Conservation (phyloP, 37 sponge, comb jelly and placozoan species). For the Chondrilla cf. caribensis region DNA sequence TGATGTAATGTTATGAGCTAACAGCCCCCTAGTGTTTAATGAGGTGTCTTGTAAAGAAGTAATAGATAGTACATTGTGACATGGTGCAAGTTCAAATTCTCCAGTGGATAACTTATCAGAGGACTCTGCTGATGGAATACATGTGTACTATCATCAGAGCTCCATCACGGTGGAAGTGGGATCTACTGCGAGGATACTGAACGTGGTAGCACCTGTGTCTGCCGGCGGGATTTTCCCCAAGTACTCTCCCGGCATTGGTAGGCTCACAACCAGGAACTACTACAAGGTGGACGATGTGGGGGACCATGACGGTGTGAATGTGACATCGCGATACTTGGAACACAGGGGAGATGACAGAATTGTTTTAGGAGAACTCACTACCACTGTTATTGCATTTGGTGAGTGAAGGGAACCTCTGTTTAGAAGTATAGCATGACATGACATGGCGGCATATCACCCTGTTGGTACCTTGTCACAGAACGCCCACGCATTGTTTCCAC, state of each 20-base stretch:
- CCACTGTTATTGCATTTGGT: conserved; percentile 1
- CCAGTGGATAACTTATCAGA: too few species aligned
- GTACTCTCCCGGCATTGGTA: not conserved
- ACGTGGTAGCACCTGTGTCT: not conserved
- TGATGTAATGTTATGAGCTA: too few species aligned
- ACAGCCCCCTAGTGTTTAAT: too few species aligned
- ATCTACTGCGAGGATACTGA: not conserved
- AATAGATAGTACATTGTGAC: too few species aligned
- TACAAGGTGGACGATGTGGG: not conserved
- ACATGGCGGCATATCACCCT: too few species aligned
- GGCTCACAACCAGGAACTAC: not conserved
- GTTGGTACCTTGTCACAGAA: too few species aligned
- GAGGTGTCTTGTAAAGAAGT: too few species aligned
- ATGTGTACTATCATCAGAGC: conserved; percentile 2
- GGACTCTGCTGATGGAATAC: not conserved
- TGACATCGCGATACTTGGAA: not conserved
- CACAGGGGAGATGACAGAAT: too few species aligned
- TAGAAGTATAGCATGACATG: too few species aligned
- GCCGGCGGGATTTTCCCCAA: not conserved
- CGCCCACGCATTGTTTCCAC: conserved; percentile 1
- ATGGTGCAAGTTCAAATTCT: too few species aligned
- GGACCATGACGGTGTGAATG: not conserved
- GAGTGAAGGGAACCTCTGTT: too few species aligned
- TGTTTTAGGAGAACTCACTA: not conserved
- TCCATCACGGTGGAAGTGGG: conserved; percentile 4